A percentile compares a stretch with the other conserved stretches of the same genome.
phyloP scores from a whole-genome alignment of 1,140 invertebrate species.

The Sycobia sp. region DNA sequence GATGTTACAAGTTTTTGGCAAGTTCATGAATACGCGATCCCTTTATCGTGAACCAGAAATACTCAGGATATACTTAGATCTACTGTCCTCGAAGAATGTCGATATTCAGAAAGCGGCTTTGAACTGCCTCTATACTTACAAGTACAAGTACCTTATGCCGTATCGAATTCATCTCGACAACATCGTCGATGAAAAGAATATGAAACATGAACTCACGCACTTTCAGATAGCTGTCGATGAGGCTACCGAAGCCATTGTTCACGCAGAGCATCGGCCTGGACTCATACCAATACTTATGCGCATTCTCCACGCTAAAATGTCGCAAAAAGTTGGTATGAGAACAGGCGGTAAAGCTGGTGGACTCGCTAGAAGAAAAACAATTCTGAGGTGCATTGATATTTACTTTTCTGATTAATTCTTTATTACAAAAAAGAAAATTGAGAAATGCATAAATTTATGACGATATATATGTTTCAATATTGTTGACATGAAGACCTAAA shows the following conservation, averaged over 20 bases:
- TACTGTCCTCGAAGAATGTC: conserved; percentile 78
- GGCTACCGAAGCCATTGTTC: conserved; percentile 70
- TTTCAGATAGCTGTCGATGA: conserved; percentile 79
- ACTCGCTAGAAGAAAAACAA: conserved; percentile 72
- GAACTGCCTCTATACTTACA: conserved; percentile 85
- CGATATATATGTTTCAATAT: too few relatives aligned
- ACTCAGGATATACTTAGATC: conserved; percentile 75
- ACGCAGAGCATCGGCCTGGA: conserved; percentile 73
- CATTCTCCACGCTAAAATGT: conserved; percentile 90
- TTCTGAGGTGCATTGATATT: conserved; percentile 62
- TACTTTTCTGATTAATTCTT: too few relatives aligned
- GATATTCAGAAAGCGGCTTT: conserved; percentile 83
- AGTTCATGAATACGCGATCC: conserved; percentile 80
- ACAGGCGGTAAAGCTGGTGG: conserved; percentile 76
- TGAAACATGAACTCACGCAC: conserved; percentile 80
- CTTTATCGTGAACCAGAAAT: conserved; percentile 78
- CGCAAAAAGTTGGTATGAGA: conserved; percentile 71
- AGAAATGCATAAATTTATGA: too few relatives aligned
- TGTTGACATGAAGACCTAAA: too few relatives aligned
- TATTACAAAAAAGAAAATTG: too few relatives aligned
- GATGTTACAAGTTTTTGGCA: conserved; percentile 77
- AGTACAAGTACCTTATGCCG: conserved; percentile 74
- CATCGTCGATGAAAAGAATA: conserved; percentile 84
- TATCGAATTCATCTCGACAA: conserved; percentile 80
- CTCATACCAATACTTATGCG: conserved; percentile 83